Evolutionary conservation across 2,113 vertebrate species (phyloP).

Genomic region (Phrynocephalus versicolor): DNA sequence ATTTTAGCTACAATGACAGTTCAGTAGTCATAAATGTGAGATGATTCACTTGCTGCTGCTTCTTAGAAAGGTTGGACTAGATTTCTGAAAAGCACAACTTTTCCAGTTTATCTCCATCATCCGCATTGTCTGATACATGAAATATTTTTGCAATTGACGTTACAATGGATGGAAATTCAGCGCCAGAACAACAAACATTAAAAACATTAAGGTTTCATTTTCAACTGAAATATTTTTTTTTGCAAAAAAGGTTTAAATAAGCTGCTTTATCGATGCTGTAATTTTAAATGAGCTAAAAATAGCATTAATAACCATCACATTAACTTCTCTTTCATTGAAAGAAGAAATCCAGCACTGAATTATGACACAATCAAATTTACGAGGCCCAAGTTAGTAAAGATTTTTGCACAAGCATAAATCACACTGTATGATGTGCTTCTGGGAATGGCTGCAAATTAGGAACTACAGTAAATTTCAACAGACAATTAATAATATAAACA

Average conservation of each 20-base stretch:
- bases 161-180: conserved; percentile 62
- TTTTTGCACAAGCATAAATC: conserved; percentile 65
- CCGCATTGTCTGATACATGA: conserved; percentile 39
- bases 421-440: conserved; percentile 58
- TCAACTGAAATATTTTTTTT: conserved; percentile 63
- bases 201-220: conserved; percentile 70
- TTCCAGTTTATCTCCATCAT: neutral
- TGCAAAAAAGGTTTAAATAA: conserved; percentile 55
- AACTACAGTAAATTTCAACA: conserved; percentile 59
- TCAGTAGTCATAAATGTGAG: neutral
- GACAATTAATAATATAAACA: conserved; percentile 64
- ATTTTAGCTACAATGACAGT: neutral
- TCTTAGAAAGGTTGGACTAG: conserved; percentile 24
- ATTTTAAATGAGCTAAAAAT: conserved; percentile 74
- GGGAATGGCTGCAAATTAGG: conserved; percentile 60
- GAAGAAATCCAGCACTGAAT: conserved; percentile 66
- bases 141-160: conserved; percentile 43
- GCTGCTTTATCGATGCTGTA: conserved; percentile 70
- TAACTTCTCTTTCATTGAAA: conserved; percentile 68
- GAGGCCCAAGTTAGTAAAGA: conserved; percentile 69
- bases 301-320: conserved; percentile 70
- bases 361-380: conserved; percentile 70
- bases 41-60: neutral
- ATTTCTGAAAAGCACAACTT: conserved; percentile 2
- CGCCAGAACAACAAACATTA: conserved; percentile 59